Conservation (phyloP, 2,113 vertebrate genomes). For the Mesoclemmys tuberculata region DNA sequence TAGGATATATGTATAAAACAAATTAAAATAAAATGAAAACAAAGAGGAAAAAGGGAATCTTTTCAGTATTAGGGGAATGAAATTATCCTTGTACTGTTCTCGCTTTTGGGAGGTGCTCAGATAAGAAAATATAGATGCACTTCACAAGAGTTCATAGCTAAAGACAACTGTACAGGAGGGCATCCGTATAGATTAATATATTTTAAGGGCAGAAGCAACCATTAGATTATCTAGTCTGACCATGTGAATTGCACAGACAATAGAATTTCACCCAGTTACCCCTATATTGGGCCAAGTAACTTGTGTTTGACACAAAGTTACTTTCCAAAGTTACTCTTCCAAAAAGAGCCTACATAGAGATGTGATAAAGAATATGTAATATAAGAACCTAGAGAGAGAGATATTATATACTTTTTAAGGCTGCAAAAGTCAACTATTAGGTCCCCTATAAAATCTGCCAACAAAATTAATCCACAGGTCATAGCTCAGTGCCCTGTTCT, state of each 20-base stretch:
- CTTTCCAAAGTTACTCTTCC: too few relatives aligned
- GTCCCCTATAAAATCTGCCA: neutral
- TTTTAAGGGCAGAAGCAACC: too few relatives aligned
- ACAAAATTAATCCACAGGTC: neutral
- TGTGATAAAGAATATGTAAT: neutral
- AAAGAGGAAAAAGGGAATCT: too few relatives aligned
- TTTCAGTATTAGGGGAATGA: too few relatives aligned
- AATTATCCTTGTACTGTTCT: too few relatives aligned
- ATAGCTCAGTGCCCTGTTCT: neutral
- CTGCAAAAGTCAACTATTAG: neutral
- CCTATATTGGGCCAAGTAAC: accelerated
- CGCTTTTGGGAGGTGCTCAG: neutral
- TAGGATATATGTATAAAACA: too few relatives aligned
- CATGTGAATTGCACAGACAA: neutral
- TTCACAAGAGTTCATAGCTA: too few relatives aligned
- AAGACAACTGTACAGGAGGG: too few relatives aligned
- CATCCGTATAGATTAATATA: too few relatives aligned
- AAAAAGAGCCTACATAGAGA: slow-evolving; percentile 12
- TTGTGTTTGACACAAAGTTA: neutral
- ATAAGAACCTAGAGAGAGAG: neutral
- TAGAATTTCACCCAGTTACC: neutral
- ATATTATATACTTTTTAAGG: neutral
- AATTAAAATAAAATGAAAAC: too few relatives aligned
- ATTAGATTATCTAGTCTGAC: neutral
- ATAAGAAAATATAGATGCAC: neutral